A percentile compares a stretch with the other conserved stretches of the same genome.
Conservation (phyloP, 2,888 invertebrate genomes). For the Crocallis elinguaria region DNA sequence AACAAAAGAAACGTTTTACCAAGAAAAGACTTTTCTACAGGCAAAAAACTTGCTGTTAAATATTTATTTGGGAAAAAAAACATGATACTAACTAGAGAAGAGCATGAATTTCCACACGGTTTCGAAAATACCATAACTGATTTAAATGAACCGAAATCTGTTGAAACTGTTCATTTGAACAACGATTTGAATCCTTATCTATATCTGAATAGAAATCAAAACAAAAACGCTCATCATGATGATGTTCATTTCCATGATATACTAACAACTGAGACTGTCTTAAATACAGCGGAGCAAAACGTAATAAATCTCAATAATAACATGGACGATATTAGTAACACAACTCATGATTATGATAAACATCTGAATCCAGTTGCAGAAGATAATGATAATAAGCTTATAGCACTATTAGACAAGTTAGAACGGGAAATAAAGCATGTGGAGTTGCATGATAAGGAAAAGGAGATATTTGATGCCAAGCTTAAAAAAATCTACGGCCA, state of each 20-base stretch:
- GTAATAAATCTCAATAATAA: constrained; percentile 41
- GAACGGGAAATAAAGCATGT: constrained; percentile 64
- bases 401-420: constrained; percentile 59
- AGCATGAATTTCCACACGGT: neutral
- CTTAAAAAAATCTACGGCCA: constrained; percentile 65
- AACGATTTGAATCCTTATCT: neutral
- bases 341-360: constrained; percentile 28
- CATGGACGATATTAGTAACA: constrained; percentile 23
- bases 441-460: constrained; percentile 54
- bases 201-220: neutral
- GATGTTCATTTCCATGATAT: constrained; percentile 23
- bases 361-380: constrained; percentile 39
- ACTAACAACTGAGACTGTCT: constrained; percentile 5
- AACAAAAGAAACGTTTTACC: constrained; percentile 47
- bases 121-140: constrained; percentile 1
- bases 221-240: neutral
- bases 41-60: constrained; percentile 51
- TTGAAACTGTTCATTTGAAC: neutral
- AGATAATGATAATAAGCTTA: constrained; percentile 54
- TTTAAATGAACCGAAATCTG: neutral
- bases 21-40: constrained; percentile 58
- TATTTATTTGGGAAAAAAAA: constrained; percentile 47
- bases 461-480: constrained; percentile 64
- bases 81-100: constrained; percentile 2
- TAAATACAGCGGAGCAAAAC: constrained; percentile 42